These are phyloP conservation scores for Brachionus plicatilis DNA, from an alignment of 1,140 invertebrate species.

Conservation along the genomic window DNA sequence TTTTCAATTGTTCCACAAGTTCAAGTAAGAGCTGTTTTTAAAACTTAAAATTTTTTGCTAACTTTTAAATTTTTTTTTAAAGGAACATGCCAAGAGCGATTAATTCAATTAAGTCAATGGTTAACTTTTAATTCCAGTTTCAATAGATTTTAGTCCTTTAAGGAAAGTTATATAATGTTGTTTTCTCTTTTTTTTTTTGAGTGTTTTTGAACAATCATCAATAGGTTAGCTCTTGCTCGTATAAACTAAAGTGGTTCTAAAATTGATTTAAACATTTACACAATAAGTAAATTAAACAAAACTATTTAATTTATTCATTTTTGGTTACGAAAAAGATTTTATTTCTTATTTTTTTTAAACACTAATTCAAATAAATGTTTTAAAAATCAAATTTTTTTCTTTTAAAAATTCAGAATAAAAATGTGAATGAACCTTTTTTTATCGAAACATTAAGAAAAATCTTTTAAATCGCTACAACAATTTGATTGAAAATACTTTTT, in stretches of 20 bases:
- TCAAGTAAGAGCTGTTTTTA: not conserved
- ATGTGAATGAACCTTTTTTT: too few relatives aligned
- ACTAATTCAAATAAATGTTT: not conserved
- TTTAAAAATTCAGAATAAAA: too few relatives aligned
- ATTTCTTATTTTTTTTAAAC: not conserved
- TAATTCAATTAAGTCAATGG: not conserved
- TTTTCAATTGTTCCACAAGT: slow-evolving; percentile 15
- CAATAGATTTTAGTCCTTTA: not conserved
- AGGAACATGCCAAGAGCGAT: slow-evolving; percentile 1
- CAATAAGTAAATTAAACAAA: not conserved
- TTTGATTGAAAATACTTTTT: too few relatives aligned
- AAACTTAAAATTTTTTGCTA: not conserved
- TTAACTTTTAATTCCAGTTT: not conserved
- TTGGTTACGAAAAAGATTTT: not conserved
- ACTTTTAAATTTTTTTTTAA: not conserved
- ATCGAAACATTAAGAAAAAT: too few relatives aligned
- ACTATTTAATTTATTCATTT: not conserved
- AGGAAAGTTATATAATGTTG: not conserved
- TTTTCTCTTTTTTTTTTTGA: not conserved
- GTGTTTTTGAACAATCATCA: not conserved
- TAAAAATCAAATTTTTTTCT: too few relatives aligned
- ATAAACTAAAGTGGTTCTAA: not conserved
- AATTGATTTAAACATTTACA: not conserved
- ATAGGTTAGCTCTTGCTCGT: not conserved
- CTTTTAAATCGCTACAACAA: too few relatives aligned